Conservation (phyloP, 2,888 invertebrate genomes). For the Dicyrtomina minuta region DNA sequence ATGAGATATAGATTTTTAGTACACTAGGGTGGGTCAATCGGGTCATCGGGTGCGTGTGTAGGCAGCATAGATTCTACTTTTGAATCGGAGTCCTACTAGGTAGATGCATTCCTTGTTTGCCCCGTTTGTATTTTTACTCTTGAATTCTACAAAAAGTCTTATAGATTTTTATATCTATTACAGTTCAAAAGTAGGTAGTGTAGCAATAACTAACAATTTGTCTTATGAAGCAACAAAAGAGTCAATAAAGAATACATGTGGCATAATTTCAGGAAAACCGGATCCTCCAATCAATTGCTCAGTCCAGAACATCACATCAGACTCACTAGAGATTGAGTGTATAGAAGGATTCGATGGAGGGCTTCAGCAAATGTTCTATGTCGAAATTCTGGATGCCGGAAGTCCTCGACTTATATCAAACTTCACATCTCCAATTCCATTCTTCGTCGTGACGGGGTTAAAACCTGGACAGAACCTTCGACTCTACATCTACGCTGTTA, state of each 20-base stretch:
- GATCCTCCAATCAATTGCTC: slow-evolving; percentile 77
- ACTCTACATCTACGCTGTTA: slow-evolving; percentile 77
- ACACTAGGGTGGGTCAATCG: no score
- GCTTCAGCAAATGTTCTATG: slow-evolving; percentile 68
- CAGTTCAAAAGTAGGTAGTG: no score
- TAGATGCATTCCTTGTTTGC: no score
- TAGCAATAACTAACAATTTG: no score
- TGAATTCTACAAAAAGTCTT: no score
- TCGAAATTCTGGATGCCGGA: slow-evolving; percentile 73
- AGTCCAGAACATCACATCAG: slow-evolving; percentile 74
- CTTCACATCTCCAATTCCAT: slow-evolving; percentile 69
- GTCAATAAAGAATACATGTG: not conserved
- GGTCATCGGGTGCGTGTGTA: no score
- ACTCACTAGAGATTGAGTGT: slow-evolving; percentile 73
- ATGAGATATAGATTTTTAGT: no score
- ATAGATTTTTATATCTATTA: no score
- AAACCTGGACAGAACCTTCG: slow-evolving; percentile 76
- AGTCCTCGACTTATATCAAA: slow-evolving; percentile 67
- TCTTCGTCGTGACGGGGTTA: slow-evolving; percentile 74
- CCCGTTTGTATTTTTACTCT: no score
- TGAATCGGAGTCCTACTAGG: no score
- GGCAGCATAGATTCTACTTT: no score
- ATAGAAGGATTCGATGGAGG: slow-evolving; percentile 74
- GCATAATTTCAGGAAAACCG: slow-evolving; percentile 64
- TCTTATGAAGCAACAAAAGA: no score